Base-by-base conservation (phyloP, 2,797 vertebrate genomes). In the Ctenosaura bakeri region DNA sequence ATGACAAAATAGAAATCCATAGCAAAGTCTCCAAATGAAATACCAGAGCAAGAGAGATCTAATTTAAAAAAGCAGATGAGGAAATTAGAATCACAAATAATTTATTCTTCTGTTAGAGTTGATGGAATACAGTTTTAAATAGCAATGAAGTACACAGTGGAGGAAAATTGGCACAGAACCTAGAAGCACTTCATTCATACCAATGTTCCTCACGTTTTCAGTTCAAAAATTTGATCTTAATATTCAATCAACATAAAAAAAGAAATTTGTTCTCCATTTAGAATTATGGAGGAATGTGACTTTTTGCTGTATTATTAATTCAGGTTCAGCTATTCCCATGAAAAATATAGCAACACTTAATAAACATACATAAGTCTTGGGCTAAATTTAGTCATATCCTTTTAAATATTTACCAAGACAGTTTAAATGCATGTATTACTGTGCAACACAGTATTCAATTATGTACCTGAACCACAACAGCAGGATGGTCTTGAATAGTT, bases 31-130 rank as follows among this genome's bases (percentile, higher is more conserved):
- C 96, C 93, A 97, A 96, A 95, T 92, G 93, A 96, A 96, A 96
- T 94, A 96, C 91, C 82, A 95, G 78, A 95, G 94, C 95, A 95
- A 96, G 89, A 94, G 94, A 95, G 95, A 97, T 96, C 96, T 97
- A 97, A 97, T 97, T 97, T 97, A 96, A 97, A 97, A 92, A 96
- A 97, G 96, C 96, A 97, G 97, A 97, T 97, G 94, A 98, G 97
- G 97, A 98, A 98, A 97, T 98, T 98, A 98, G 98, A 98, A 98
- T 98, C 98, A 98, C 98, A 99, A 98, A 98, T 98, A 98, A 98
- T 99, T 99, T 99, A 99, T 99, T 99, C 94, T 97, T 97, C 95
- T 52, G 94, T 97, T 97, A 97, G 96, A 97, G 96, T 94, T 97
- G 96, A 97, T 97, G 96, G 98, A 98, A 97, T 98, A 99, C 98